Base-by-base conservation (phyloP, 2,113 vertebrate species). In the Coturnix japonica region DNA sequence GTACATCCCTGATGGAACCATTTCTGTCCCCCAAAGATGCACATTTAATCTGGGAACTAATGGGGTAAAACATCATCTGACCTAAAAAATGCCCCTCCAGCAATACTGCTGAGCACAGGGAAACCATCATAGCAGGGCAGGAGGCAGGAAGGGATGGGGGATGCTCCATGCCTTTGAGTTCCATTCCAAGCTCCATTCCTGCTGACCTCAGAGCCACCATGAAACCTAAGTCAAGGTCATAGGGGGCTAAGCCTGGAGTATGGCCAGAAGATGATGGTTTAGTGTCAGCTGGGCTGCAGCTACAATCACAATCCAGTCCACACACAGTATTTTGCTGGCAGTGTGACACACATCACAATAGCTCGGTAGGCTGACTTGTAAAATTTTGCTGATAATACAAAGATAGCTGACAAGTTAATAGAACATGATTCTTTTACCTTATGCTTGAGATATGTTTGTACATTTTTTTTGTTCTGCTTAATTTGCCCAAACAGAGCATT, bases 401-500 rank as follows among this genome's bases (percentile, higher is more conserved):
- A 93, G 70, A 85, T 91, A 93, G 69, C 43, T 94, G 93, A 90
- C 75, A 93, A 95, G 63, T 66, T 84, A 85, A 92, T 49, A 90
- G 59, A 83, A 94, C 57, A 43, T 46, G 63, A 80, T 80, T 87
- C 22, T 41, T 74, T 56, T 33, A 93, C 71, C 81, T 86, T 89
- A 97, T 93, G 70, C 90, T 94, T 94, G 69, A 94, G 91, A 30
- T 53, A 39, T 72, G 60, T 61, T 72, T 81, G 59, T 73, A 47
- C 47, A 3, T 49, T 49, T 4, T 95, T 93, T 94, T 46, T 51
- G 26, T 51, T 28, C 79, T 96, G 81, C 57, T 89, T 94, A 72
- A 87, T 97, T 96, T 95, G 59, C 93, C 95, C 87, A 95, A 95
- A 93, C 93, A 95, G 84, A 95, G 85, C 94, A 84, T 86, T 87